Conservation (phyloP, 2,797 vertebrate species). For the Anabacerthia variegaticeps region DNA sequence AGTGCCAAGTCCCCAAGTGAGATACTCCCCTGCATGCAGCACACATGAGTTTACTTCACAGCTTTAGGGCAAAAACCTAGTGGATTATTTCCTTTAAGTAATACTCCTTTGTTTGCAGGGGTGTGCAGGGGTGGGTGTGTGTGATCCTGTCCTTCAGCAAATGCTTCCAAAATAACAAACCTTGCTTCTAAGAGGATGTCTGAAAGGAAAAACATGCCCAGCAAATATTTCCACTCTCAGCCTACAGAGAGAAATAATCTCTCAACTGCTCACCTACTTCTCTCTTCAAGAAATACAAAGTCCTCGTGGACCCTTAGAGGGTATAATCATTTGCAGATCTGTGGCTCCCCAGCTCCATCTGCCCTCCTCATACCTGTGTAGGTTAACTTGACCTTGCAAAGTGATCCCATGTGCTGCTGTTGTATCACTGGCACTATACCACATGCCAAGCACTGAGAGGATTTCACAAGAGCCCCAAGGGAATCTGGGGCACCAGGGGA, state of each 20-base stretch:
- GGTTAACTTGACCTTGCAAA: neutral
- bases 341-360: neutral
- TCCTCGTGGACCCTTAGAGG: neutral
- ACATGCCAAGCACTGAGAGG: neutral
- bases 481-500: neutral
- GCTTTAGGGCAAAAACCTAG: neutral
- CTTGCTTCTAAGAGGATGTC: neutral
- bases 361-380: neutral
- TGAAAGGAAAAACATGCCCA: neutral
- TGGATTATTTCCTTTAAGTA: neutral
- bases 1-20: neutral
- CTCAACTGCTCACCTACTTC: neutral
- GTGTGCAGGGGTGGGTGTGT: neutral
- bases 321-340: neutral
- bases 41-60: fast-evolving
- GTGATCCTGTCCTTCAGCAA: neutral
- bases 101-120: neutral
- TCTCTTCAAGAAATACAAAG: neutral
- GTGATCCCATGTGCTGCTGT: neutral
- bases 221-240: neutral
- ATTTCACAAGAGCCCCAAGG: neutral
- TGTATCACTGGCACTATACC: neutral
- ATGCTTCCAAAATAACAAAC: neutral
- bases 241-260: neutral
- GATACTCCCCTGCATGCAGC: neutral